Base-by-base conservation (phyloP, 1,140 invertebrate species). In the Asobara japonica region DNA sequence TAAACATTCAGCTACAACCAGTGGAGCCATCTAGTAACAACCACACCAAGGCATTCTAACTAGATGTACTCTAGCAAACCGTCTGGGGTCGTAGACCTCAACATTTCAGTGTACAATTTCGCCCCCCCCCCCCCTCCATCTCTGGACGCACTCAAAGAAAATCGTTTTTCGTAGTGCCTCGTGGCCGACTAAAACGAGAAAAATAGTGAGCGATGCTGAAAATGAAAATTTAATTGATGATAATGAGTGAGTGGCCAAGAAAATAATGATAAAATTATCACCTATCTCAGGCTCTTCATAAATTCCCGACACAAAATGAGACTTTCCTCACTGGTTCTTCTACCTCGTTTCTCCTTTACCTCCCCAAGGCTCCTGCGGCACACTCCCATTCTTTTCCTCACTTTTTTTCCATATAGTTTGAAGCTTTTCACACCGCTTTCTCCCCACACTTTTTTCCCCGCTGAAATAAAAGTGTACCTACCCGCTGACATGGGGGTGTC, bases 11-110 rank as follows among this genome's bases (percentile, higher is more conserved):
- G 31, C 29, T 31, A 48, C 56, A 71, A 72, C 62, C 75, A 33
- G 79, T 81, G 74, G 79, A 78, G 79, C 76, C 79, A 81, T 79
- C 79, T 81, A 77, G 72, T 67, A 77, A 73, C 65, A 56, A 70
- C 71, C 74, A 45, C 45, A 27, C 71, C 65, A 77, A 78, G 36
- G 31, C 73, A 75, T 73, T 65, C 62, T 76, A 33, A 33, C 27
- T 45, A 48, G 11, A 56, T 22, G 25, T 48, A 30, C 18, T 31
- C 25, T 56, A 31, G 68, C 30, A 69, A 56, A 27, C 20, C 51
- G 22, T 56, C 22, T 22, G 51, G 51, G 51, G 51, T 56, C 51
- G 51, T 56, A 56, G 51, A 56, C 51, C 51, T 56, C 51, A 22
- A 56, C 51, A 18, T 56, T 56, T 25, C 51, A 56, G 51, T 27